Evolutionary conservation across 2,888 invertebrate genomes (phyloP).

Genomic region (Anagyrus pseudococci): DNA sequence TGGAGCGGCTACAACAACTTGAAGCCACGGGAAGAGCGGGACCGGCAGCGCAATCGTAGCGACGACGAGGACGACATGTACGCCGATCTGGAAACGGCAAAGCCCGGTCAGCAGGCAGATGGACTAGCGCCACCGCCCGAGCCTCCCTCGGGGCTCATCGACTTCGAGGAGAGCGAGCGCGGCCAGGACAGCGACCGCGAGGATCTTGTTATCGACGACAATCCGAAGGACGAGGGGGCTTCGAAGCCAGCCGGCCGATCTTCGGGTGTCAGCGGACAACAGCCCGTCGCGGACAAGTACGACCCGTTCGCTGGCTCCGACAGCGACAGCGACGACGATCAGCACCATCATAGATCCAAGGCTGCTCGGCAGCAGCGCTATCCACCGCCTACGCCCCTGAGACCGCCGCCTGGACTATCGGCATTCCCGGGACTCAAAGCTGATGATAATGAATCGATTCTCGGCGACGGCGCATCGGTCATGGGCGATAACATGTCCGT

Average conservation of each 20-base stretch:
- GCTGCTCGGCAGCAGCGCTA: background rate
- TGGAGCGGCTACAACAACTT: background rate
- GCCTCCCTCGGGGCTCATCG: conserved; percentile 59
- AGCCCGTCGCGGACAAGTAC: conserved; percentile 50
- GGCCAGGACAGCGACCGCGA: conserved; percentile 59
- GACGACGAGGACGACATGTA: conserved; percentile 69
- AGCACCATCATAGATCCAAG: conserved; percentile 4
- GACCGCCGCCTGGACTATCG: conserved; percentile 42
- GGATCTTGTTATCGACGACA: conserved; percentile 56
- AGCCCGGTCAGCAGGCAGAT: conserved; percentile 36
- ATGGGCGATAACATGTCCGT: conserved; percentile 23
- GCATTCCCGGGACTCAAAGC: conserved; percentile 42
- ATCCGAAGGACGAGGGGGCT: conserved; percentile 52
- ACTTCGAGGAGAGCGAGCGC: conserved; percentile 57
- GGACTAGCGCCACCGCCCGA: conserved; percentile 60
- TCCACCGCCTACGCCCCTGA: conserved; percentile 32
- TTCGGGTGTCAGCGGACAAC: conserved; percentile 6
- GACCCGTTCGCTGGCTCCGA: conserved; percentile 54
- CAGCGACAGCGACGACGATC: conserved; percentile 54
- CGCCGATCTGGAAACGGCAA: conserved; percentile 59
- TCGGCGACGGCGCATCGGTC: conserved; percentile 29
- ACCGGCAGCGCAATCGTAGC: conserved; percentile 39
- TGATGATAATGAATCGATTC: conserved; percentile 32
- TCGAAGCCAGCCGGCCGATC: no score
- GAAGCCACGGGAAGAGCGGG: no score